These are phyloP conservation scores for Chelonus insularis DNA, from an alignment of 1,140 invertebrate species.

Conservation along the genomic window DNA sequence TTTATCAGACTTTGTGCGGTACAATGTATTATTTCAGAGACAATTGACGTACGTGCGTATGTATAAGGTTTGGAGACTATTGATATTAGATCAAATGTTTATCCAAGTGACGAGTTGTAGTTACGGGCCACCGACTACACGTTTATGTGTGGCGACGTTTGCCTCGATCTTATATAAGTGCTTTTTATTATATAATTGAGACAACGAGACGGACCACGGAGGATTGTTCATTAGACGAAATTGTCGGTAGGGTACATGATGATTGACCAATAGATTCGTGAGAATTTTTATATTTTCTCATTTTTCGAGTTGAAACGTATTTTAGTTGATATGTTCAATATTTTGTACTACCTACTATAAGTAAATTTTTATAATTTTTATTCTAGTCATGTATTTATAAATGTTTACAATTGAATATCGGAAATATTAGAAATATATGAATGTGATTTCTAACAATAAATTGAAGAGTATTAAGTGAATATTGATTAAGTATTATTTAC, in stretches of 20 bases:
- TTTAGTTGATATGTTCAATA: no score
- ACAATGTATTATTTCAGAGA: neutral
- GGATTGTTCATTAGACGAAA: slow-evolving; percentile 19
- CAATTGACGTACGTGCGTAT: neutral
- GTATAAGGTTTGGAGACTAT: neutral
- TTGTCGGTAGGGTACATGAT: neutral
- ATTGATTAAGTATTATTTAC: no score
- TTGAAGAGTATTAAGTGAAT: no score
- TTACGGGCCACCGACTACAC: slow-evolving; percentile 32
- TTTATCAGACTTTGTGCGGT: neutral
- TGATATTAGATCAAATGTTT: slow-evolving; percentile 28
- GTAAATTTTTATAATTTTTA: no score
- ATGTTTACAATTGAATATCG: no score
- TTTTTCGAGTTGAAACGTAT: no score
- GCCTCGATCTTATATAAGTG: slow-evolving; percentile 55
- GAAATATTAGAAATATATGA: no score
- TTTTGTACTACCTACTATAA: no score
- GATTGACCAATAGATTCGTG: slow-evolving; percentile 4
- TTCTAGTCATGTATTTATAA: no score
- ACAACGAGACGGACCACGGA: slow-evolving; percentile 41
- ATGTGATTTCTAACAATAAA: no score
- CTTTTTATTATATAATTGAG: slow-evolving; percentile 59
- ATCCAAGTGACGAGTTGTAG: slow-evolving; percentile 30
- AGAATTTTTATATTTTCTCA: no score
- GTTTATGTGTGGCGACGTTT: slow-evolving; percentile 49